These are phyloP conservation scores for Ophiodon elongatus DNA, from an alignment of 2,113 vertebrate genomes.

Conservation along the genomic window DNA sequence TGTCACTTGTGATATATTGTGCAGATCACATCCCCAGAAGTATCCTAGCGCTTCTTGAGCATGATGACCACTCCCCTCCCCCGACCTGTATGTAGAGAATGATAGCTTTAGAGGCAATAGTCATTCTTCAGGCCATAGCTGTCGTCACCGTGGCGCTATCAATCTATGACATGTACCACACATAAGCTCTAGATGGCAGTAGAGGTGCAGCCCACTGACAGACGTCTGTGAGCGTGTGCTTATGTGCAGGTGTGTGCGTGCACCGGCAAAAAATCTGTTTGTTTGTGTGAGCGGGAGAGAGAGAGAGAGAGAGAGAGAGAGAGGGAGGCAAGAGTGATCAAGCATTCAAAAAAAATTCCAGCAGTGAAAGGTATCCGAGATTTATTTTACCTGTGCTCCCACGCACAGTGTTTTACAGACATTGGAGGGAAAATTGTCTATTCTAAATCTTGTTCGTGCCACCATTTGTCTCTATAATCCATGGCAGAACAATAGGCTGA, in stretches of 20 bases:
- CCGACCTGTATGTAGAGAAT: slow-evolving; percentile 2
- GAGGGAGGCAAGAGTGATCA: slow-evolving; percentile 35
- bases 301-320: not conserved
- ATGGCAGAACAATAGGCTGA: slow-evolving; percentile 71
- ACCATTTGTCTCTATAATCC: slow-evolving; percentile 76
- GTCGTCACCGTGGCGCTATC: slow-evolving; percentile 16
- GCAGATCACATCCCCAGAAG: slow-evolving; percentile 17
- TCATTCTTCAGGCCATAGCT: not conserved
- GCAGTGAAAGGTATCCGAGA: slow-evolving; percentile 60
- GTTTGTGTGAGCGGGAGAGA: slow-evolving; percentile 33
- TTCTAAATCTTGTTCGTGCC: slow-evolving; percentile 70
- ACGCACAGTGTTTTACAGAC: slow-evolving; percentile 65
- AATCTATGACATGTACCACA: slow-evolving; percentile 7
- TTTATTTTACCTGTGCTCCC: slow-evolving; percentile 66
- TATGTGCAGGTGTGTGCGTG: slow-evolving; percentile 13
- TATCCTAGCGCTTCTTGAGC: not conserved
- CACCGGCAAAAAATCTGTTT: slow-evolving; percentile 46
- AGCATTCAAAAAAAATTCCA: slow-evolving; percentile 38
- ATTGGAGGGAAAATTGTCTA: slow-evolving; percentile 53
- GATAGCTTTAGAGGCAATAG: slow-evolving; percentile 11
- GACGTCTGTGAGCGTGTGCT: not conserved
- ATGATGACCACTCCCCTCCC: not conserved
- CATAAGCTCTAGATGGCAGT: slow-evolving; percentile 82
- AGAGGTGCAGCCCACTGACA: slow-evolving; percentile 59
- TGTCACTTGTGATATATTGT: slow-evolving; percentile 24